Evolutionary conservation across 2,113 vertebrate species (phyloP).

Genomic region (Andinoacara biseriatus): DNA sequence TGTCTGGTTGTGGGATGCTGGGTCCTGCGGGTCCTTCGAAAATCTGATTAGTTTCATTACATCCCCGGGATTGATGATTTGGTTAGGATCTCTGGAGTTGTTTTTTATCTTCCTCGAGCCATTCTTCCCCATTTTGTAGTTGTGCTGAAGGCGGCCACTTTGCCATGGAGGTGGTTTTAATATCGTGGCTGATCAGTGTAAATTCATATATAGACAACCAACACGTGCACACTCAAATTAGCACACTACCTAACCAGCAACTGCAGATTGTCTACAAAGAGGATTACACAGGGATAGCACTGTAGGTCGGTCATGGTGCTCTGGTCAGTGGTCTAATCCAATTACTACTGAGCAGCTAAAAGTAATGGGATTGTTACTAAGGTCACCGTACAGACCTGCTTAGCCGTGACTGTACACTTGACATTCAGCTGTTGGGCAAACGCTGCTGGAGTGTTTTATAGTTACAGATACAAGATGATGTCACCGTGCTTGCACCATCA

Average conservation of each 20-base stretch:
- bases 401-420: background rate
- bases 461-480: background rate
- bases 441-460: conserved; percentile 11
- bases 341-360: conserved; percentile 55
- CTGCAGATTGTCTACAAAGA: background rate
- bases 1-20: background rate
- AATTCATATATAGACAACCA: background rate
- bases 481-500: background rate
- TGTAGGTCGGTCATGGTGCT: conserved; percentile 24
- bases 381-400: conserved; percentile 25
- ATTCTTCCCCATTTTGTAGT: background rate
- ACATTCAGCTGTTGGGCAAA: conserved; percentile 7
- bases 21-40: background rate
- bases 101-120: too few species aligned
- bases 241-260: background rate
- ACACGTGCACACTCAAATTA: background rate
- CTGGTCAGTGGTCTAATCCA: conserved; percentile 58
- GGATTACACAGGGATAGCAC: conserved; percentile 34
- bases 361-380: conserved; percentile 56
- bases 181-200: background rate
- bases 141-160: background rate
- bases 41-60: background rate
- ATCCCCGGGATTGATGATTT: background rate
- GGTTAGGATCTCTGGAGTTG: background rate
- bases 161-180: background rate